These are phyloP conservation scores for Brachyhypopomus gauderio DNA, from an alignment of 2,113 vertebrate species.

Conservation along the genomic window DNA sequence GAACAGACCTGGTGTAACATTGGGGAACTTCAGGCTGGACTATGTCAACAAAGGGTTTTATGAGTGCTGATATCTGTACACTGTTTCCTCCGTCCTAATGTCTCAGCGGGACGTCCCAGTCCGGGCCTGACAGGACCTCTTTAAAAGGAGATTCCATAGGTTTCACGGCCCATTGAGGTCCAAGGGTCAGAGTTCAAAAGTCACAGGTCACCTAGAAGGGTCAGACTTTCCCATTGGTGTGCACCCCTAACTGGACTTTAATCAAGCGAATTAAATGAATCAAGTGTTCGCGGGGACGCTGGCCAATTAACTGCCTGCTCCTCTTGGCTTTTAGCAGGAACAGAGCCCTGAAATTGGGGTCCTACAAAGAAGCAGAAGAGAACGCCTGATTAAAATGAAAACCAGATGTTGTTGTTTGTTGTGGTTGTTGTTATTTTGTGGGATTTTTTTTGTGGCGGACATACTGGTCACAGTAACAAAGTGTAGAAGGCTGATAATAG, in stretches of 20 bases:
- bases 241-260: conserved; percentile 69
- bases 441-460: conserved; percentile 33
- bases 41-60: conserved; percentile 59
- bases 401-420: conserved; percentile 49
- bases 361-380: conserved; percentile 13
- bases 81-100: conserved; percentile 3
- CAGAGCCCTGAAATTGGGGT: conserved; percentile 24
- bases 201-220: conserved; percentile 54
- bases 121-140: conserved; percentile 46
- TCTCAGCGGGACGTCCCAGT: conserved; percentile 35
- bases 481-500: conserved; percentile 43
- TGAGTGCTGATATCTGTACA: conserved; percentile 27
- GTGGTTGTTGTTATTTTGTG: conserved; percentile 27
- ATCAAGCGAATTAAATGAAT: conserved; percentile 76
- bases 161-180: conserved; percentile 58
- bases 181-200: conserved; percentile 66
- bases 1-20: conserved; percentile 38
- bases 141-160: conserved; percentile 59
- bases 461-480: conserved; percentile 32
- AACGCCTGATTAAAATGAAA: conserved; percentile 52
- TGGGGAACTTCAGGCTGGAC: conserved; percentile 55
- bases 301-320: conserved; percentile 60
- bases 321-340: conserved; percentile 50
- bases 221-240: conserved; percentile 49
- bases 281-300: conserved; percentile 56